phyloP scores from a whole-genome alignment of 92 coral and sea anemone genomes.

The Phymanthus crucifer region DNA sequence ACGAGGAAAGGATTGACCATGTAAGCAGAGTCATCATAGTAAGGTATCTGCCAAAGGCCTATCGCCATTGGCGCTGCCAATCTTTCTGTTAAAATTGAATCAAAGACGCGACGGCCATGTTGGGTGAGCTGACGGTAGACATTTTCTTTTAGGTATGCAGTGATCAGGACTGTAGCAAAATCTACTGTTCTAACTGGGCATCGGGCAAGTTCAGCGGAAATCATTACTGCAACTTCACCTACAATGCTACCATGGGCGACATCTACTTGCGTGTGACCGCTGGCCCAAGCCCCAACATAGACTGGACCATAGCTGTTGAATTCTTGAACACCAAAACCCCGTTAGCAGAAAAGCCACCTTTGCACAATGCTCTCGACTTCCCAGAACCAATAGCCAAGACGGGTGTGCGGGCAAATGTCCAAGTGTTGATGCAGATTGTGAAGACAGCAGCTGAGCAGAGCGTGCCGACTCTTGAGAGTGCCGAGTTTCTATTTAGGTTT shows the following conservation, averaged over 20 bases:
- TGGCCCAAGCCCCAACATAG: constrained; percentile 65
- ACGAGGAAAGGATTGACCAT: no score
- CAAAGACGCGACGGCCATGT: no score
- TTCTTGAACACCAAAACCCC: constrained; percentile 40
- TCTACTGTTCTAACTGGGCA: constrained; percentile 58
- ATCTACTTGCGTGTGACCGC: constrained; percentile 60
- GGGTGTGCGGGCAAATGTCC: constrained; percentile 22
- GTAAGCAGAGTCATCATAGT: no score
- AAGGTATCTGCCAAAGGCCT: no score
- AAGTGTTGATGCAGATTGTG: constrained; percentile 54
- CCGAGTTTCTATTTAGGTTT: constrained; percentile 43
- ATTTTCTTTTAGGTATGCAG: constrained; percentile 31
- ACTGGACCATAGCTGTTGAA: constrained; percentile 72
- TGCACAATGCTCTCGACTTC: constrained; percentile 12
- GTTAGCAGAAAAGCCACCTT: constrained; percentile 27
- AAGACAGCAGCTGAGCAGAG: constrained; percentile 47
- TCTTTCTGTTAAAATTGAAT: no score
- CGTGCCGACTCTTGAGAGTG: constrained; percentile 19
- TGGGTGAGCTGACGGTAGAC: no score
- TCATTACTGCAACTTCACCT: constrained; percentile 67
- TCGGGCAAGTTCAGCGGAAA: constrained; percentile 51
- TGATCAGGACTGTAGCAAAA: constrained; percentile 27
- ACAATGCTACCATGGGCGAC: constrained; percentile 49
- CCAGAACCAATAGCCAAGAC: constrained; percentile 45
- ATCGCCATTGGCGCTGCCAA: no score